phyloP scores from a whole-genome alignment of 2,888 invertebrate genomes.

The Eledona agricola region DNA sequence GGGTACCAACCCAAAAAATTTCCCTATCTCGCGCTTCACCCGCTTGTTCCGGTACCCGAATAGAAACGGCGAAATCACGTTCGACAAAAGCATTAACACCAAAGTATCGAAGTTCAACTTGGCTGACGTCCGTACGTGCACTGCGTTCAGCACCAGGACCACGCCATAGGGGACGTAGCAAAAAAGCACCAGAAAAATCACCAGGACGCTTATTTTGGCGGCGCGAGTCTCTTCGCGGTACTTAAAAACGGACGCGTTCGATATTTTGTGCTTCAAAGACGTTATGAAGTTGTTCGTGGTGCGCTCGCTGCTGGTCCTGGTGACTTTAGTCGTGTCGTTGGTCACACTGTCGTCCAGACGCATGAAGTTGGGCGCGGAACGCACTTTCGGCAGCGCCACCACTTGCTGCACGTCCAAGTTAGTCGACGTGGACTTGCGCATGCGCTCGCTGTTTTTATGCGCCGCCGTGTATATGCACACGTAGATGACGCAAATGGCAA shows the following conservation, averaged over 20 bases:
- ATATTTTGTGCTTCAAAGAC: conserved; percentile 79
- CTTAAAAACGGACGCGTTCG: conserved; percentile 84
- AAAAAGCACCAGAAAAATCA: conserved; percentile 72
- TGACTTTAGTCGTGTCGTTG: conserved; percentile 61
- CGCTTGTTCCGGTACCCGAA: conserved; percentile 80
- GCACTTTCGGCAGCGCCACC: conserved; percentile 53
- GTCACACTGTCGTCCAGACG: conserved; percentile 41
- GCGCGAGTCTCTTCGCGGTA: conserved; percentile 90
- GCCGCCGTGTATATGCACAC: conserved; percentile 80
- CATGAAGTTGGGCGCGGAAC: conserved; percentile 57
- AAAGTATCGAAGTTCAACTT: conserved; percentile 66
- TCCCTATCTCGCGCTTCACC: conserved; percentile 67
- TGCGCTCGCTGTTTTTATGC: conserved; percentile 73
- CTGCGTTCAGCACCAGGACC: conserved; percentile 54
- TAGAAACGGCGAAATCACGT: conserved; percentile 75
- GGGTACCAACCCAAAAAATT: conserved; percentile 58
- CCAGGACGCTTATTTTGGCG: conserved; percentile 84
- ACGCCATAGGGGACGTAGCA: conserved; percentile 65
- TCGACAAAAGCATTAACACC: conserved; percentile 69
- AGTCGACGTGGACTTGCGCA: conserved; percentile 61
- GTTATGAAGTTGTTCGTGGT: conserved; percentile 72
- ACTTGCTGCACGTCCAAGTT: too few species aligned
- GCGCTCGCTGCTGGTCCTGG: conserved; percentile 67
- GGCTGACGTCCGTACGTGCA: conserved; percentile 57
- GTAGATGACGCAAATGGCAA: conserved; percentile 78